These are phyloP conservation scores for Villa cingulata DNA, from an alignment of 2,888 invertebrate species.

Conservation along the genomic window DNA sequence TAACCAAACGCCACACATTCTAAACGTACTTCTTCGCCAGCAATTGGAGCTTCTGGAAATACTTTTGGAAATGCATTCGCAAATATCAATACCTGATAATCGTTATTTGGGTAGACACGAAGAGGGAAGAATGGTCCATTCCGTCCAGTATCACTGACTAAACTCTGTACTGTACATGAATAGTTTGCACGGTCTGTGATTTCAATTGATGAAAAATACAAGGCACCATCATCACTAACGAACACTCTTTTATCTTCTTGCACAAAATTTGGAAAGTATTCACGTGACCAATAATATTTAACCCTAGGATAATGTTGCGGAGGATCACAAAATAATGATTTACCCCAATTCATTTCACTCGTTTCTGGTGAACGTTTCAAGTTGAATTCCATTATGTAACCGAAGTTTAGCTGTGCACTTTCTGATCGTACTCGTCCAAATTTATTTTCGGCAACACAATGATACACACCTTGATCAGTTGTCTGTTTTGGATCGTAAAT, in stretches of 20 bases:
- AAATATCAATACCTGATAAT: constrained; percentile 81
- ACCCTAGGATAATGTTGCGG: constrained; percentile 84
- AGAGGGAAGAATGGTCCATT: constrained; percentile 82
- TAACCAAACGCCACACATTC: constrained; percentile 96
- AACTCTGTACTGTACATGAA: constrained; percentile 81
- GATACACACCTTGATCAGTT: constrained; percentile 74
- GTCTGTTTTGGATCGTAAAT: constrained; percentile 73
- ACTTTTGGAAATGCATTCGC: constrained; percentile 91
- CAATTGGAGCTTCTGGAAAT: constrained; percentile 84
- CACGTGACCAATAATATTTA: constrained; percentile 83
- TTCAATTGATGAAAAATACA: constrained; percentile 90
- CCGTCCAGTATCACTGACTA: constrained; percentile 72
- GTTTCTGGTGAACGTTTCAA: constrained; percentile 69
- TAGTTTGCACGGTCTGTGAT: constrained; percentile 80
- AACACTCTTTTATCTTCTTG: constrained; percentile 87
- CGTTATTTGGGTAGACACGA: constrained; percentile 70
- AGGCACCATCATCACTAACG: constrained; percentile 83
- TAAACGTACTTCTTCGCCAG: constrained; percentile 76
- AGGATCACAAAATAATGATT: constrained; percentile 82
- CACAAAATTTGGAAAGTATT: constrained; percentile 80
- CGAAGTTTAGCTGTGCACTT: constrained; percentile 76
- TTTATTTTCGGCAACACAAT: constrained; percentile 80
- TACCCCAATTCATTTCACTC: constrained; percentile 88
- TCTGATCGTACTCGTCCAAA: constrained; percentile 82
- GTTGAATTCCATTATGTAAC: constrained; percentile 81